Evolutionary conservation across 2,888 invertebrate genomes (phyloP), one percentile per base, ranked within the genome.

Genomic region (Thera britannica): DNA sequence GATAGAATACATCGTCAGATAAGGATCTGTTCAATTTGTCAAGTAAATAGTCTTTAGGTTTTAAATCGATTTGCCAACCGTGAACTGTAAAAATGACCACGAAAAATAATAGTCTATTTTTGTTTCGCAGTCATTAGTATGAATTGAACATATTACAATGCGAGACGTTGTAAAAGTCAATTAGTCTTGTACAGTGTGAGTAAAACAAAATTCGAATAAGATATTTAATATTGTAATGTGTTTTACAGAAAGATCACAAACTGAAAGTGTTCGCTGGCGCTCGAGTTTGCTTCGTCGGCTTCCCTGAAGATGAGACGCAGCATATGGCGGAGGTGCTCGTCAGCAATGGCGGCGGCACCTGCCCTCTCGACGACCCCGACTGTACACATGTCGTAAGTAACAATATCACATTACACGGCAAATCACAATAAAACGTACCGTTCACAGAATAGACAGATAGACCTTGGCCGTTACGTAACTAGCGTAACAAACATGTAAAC

Each of bases 301-400:
- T 99, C 91, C 96, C 97, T 2, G 96, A 96, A 70, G 98, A 98
- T 79, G 99, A 99, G 89, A 96, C 97, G 83, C 96, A 96, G 82
- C 98, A 98, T 86, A 98, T 99, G 98, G 96, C 96, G 71, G 98
- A 98, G 84, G 96, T 98, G 77, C 95, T 98, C 69, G 94, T 96
- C 79, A 96, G 96, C 83, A 98, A 98, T 92, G 98, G 97, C 81
- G 98, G 98, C 66, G 96, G 96, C 72, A 95, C 96, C 71, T 96
- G 97, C 71, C 95, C 95, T 55, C 93, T 96, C 75, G 97, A 97
- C 78, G 98, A 98, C 94, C 95, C 96, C 34, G 95, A 96, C 83
- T 98, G 98, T 87, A 97, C 98, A 55, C 99, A 99, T 93, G 96
- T 99, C 89, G 98, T 99, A 94, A 97, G 97, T 95, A 54, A 66